These are phyloP conservation scores for Spodoptera litura DNA, from an alignment of 1,140 invertebrate species.

Conservation along the genomic window DNA sequence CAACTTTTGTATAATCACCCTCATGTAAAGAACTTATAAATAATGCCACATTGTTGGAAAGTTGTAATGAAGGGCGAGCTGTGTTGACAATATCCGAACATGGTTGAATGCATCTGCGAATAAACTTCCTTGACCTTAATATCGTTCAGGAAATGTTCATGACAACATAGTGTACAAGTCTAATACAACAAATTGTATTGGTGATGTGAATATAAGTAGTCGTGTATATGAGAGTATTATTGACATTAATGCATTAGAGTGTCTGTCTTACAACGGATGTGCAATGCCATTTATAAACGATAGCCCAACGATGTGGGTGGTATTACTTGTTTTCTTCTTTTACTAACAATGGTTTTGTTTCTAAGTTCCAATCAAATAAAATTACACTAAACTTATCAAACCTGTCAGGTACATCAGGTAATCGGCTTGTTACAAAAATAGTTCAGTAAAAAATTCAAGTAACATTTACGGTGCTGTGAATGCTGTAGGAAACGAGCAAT, in stretches of 20 bases:
- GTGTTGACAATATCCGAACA: neutral
- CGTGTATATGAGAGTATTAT: conserved; percentile 43
- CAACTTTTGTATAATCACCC: conserved; percentile 19
- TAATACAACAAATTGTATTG: conserved; percentile 22
- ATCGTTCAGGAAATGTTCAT: conserved; percentile 5
- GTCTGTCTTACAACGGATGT: conserved; percentile 74
- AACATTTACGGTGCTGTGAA: conserved; percentile 8
- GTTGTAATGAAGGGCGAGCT: conserved; percentile 10
- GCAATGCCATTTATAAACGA: conserved; percentile 75
- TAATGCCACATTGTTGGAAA: neutral
- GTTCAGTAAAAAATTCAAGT: conserved; percentile 7
- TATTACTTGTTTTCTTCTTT: conserved; percentile 59
- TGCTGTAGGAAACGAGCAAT: conserved; percentile 38
- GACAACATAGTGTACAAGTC: conserved; percentile 8
- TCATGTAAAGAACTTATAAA: neutral
- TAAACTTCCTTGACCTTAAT: conserved; percentile 41
- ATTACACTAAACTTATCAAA: conserved; percentile 11
- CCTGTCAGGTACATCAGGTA: neutral
- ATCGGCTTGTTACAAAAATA: neutral
- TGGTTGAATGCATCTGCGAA: conserved; percentile 19
- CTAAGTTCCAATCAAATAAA: conserved; percentile 6
- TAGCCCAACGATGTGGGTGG: conserved; percentile 68
- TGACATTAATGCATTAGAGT: conserved; percentile 71
- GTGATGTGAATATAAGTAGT: conserved; percentile 17
- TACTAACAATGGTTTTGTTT: conserved; percentile 53